phyloP scores from a whole-genome alignment of 2,113 vertebrate species.

The Brachypodius melanocephalos region DNA sequence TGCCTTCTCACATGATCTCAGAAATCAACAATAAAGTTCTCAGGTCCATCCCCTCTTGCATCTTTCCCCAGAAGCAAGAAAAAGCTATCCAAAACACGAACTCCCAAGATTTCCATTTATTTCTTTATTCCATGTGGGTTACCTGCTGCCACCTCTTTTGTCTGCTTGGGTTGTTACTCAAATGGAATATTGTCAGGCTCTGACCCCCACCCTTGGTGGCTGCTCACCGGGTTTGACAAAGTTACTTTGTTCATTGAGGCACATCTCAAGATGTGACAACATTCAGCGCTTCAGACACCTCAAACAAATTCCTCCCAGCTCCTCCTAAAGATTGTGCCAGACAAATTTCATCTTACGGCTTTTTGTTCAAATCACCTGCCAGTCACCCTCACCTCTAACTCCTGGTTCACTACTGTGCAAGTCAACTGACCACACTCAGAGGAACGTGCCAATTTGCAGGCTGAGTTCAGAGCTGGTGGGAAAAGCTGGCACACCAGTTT shows the following conservation, averaged over 20 bases:
- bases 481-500: background rate
- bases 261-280: background rate
- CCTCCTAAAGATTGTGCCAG: background rate
- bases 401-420: fast-evolving
- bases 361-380: background rate
- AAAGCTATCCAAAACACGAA: background rate
- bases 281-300: background rate
- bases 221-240: background rate
- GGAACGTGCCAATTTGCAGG: background rate
- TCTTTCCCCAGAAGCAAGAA: background rate
- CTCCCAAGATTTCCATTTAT: background rate
- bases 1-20: background rate
- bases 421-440: background rate
- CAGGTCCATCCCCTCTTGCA: background rate
- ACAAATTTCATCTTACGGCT: background rate
- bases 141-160: background rate
- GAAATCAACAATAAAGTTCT: background rate
- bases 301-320: background rate
- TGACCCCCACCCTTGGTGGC: background rate
- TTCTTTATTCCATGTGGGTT: background rate
- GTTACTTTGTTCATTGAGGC: background rate
- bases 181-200: background rate
- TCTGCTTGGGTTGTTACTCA: background rate
- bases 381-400: background rate
- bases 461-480: background rate